Evolutionary conservation across 2,888 invertebrate genomes (phyloP).

Genomic region (Lumbricus terrestris): DNA sequence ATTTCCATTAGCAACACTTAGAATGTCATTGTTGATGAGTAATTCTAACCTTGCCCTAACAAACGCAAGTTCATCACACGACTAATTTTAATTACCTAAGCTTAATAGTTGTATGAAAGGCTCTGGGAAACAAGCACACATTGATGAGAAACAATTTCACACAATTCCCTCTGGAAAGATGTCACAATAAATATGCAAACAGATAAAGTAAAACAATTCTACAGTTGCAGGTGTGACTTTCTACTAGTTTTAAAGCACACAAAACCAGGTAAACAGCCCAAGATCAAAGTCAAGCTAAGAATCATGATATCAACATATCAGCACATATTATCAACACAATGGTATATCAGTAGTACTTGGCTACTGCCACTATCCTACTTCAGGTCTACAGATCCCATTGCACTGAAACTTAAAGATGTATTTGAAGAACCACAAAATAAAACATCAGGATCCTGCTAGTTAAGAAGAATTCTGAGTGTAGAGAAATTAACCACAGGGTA

Average conservation of each 20-base stretch:
- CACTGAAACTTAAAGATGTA: background rate
- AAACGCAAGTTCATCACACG: too few relatives aligned
- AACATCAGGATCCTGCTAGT: constrained; percentile 3
- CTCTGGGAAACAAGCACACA: too few relatives aligned
- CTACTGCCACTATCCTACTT: background rate
- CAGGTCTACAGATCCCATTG: background rate
- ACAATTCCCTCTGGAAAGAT: too few relatives aligned
- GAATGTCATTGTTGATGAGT: too few relatives aligned
- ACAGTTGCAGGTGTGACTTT: background rate
- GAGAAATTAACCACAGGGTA: background rate
- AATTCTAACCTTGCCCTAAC: too few relatives aligned
- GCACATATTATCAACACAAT: background rate
- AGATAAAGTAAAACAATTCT: background rate
- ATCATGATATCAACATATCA: constrained; percentile 3
- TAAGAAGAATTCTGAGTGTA: constrained; percentile 3
- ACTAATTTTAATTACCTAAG: too few relatives aligned
- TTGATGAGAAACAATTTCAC: too few relatives aligned
- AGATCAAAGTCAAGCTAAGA: background rate
- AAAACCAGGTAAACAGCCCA: background rate
- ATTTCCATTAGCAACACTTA: too few relatives aligned
- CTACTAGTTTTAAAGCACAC: background rate
- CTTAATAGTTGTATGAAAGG: too few relatives aligned
- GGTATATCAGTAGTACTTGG: background rate
- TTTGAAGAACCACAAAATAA: background rate
- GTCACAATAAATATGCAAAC: background rate